These are phyloP conservation scores for Phenacoccus solenopsis DNA, from an alignment of 1,140 invertebrate genomes.

Conservation along the genomic window DNA sequence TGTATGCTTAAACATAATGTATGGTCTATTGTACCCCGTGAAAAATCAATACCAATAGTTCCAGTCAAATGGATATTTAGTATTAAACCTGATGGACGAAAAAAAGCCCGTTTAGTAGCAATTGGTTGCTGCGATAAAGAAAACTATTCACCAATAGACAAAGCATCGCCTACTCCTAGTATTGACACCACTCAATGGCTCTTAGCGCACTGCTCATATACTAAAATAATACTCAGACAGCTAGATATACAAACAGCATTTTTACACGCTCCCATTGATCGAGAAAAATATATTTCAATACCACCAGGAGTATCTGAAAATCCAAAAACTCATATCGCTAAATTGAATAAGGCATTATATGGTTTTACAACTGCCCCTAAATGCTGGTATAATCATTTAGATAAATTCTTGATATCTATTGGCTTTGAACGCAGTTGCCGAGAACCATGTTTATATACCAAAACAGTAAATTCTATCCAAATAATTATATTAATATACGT, in stretches of 20 bases:
- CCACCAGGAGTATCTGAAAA: not conserved
- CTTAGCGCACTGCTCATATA: constrained; percentile 29
- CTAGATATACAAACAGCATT: constrained; percentile 5
- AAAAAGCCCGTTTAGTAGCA: constrained; percentile 25
- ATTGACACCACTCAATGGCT: constrained; percentile 26
- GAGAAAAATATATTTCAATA: not conserved
- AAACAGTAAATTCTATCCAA: not conserved
- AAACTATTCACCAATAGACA: constrained; percentile 26
- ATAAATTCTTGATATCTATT: constrained; percentile 26
- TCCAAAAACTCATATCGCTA: not conserved
- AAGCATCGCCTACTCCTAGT: constrained; percentile 28
- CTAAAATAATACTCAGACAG: constrained; percentile 25
- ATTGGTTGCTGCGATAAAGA: constrained; percentile 24
- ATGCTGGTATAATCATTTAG: constrained; percentile 30
- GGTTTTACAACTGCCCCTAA: constrained; percentile 29
- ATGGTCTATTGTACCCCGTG: constrained; percentile 30
- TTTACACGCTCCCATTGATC: not conserved
- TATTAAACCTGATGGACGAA: constrained; percentile 22
- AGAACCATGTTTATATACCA: constrained; percentile 26
- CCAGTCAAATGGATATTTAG: constrained; percentile 25
- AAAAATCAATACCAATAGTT: constrained; percentile 28
- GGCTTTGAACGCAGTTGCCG: constrained; percentile 23
- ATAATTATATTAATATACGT: constrained; percentile 30
- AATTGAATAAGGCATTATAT: constrained; percentile 23
- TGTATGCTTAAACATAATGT: constrained; percentile 27